A percentile compares a stretch with the other conserved stretches of the same genome.
Conservation (phyloP, 2,113 vertebrate genomes). For the Desmodus rotundus region DNA sequence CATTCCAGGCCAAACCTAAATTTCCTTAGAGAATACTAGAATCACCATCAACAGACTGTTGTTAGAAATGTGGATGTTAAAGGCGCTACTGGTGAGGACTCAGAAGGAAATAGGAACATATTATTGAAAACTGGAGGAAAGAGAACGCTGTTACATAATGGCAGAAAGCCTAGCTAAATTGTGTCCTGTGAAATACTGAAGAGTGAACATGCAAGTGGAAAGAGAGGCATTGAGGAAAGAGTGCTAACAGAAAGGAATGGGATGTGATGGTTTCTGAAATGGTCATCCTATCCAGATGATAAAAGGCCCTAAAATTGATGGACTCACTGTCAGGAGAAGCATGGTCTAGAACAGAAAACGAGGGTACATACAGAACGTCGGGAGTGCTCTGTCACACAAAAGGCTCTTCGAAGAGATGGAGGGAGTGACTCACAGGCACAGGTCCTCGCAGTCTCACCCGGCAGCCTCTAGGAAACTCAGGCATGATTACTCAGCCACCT, state of each 20-base stretch:
- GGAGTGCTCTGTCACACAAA: neutral
- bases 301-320: neutral
- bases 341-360: neutral
- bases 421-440: neutral
- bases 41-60: neutral
- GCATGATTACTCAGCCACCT: neutral
- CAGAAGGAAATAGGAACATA: neutral
- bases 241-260: neutral
- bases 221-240: neutral
- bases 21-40: neutral
- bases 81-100: neutral
- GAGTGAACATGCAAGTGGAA: neutral
- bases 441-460: neutral
- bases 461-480: neutral
- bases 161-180: neutral
- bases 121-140: neutral
- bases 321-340: neutral
- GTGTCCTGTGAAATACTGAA: neutral
- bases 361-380: neutral
- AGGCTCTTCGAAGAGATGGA: neutral
- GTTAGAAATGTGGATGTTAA: neutral
- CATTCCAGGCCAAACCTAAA: neutral
- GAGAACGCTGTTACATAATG: no score
- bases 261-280: neutral
- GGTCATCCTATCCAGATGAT: neutral